A percentile compares a stretch with the other conserved stretches of the same genome.
These are phyloP conservation scores for Oxyura jamaicensis DNA, from an alignment of 2,113 vertebrate species.

Conservation along the genomic window DNA sequence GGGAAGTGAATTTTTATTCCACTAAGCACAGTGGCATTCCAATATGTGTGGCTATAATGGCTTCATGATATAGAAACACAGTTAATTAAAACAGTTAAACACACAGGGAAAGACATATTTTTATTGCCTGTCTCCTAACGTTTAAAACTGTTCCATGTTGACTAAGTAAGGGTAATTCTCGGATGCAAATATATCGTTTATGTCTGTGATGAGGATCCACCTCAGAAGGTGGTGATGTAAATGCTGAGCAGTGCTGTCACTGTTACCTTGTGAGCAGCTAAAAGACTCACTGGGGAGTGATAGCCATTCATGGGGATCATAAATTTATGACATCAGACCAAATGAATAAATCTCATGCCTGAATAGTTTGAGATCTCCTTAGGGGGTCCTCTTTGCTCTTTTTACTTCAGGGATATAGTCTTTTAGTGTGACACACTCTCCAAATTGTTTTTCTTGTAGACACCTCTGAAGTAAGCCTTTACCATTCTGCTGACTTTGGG, in stretches of 20 bases:
- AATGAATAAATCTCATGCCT: background rate
- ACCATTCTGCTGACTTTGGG: background rate
- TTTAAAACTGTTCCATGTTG: background rate
- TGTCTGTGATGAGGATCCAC: background rate
- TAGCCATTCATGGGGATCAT: background rate
- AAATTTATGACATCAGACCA: constrained; percentile 6
- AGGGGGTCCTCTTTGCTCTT: background rate
- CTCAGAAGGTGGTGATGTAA: background rate
- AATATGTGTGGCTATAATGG: background rate
- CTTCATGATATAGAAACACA: background rate
- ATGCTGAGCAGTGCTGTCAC: background rate
- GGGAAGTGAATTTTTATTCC: background rate
- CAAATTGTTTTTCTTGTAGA: background rate
- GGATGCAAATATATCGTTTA: background rate
- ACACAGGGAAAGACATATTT: background rate
- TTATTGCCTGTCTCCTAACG: background rate
- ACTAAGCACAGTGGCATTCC: background rate
- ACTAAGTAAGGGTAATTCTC: background rate
- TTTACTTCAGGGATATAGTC: background rate
- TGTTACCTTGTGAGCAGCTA: background rate
- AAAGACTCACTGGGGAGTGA: background rate
- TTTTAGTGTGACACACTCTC: background rate
- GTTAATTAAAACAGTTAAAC: background rate
- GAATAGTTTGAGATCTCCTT: background rate
- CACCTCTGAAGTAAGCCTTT: background rate